These are phyloP conservation scores for Leptodactylus fallax DNA, from an alignment of 2,797 vertebrate genomes.

Conservation along the genomic window DNA sequence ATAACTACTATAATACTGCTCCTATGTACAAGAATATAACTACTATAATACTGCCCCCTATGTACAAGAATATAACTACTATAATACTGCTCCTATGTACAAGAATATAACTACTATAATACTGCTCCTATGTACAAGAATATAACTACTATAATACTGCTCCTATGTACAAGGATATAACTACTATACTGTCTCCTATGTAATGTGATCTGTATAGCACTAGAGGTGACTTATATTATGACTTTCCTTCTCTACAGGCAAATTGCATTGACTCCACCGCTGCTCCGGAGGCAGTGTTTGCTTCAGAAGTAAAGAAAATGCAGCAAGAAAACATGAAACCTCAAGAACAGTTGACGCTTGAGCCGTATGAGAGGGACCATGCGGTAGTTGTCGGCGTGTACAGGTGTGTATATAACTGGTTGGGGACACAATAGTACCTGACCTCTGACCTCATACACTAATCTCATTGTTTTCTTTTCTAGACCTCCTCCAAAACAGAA, in stretches of 20 bases:
- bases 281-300: conserved; percentile 89
- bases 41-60: neutral
- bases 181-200: neutral
- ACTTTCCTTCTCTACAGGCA: conserved; percentile 75
- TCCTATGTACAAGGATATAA: neutral
- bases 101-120: conserved; percentile 5
- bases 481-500: conserved; percentile 59
- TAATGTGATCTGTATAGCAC: neutral
- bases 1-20: neutral
- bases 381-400: conserved; percentile 92
- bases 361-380: conserved; percentile 92
- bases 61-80: conserved; percentile 1
- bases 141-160: conserved; percentile 4
- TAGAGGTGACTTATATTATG: neutral
- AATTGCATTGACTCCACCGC: conserved; percentile 95
- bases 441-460: neutral
- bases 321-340: conserved; percentile 93
- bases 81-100: neutral
- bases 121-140: neutral
- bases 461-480: neutral
- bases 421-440: neutral
- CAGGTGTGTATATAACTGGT: conserved; percentile 75
- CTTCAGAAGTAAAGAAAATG: conserved; percentile 93
- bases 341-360: conserved; percentile 91
- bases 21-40: neutral